Percentiles rank a stretch among this genome's conserved stretches.
Evolutionary conservation across 1,140 invertebrate genomes (phyloP).

Genomic region (Drusus annulatus): DNA sequence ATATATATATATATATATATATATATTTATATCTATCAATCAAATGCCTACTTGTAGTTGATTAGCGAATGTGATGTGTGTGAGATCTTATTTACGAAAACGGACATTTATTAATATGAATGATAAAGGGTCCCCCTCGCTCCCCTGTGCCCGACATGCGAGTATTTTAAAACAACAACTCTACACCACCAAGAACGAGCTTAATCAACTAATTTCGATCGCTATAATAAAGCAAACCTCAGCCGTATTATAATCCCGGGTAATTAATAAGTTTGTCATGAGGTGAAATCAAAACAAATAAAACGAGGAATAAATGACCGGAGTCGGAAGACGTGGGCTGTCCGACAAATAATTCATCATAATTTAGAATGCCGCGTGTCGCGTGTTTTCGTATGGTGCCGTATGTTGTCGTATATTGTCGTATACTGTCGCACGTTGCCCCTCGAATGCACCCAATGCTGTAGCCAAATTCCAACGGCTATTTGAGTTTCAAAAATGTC

Average conservation of each 20-base stretch:
- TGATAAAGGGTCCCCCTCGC: neutral
- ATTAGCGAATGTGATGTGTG: too few species aligned
- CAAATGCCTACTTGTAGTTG: too few species aligned
- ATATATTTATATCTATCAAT: too few species aligned
- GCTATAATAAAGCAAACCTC: neutral
- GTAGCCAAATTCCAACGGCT: neutral
- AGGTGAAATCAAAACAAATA: slow-evolving; percentile 11
- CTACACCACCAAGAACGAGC: neutral
- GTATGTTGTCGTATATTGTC: too few species aligned
- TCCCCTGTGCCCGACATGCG: neutral
- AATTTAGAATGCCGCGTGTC: slow-evolving; percentile 37
- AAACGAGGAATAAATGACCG: neutral
- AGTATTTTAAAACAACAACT: neutral
- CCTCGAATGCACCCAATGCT: neutral
- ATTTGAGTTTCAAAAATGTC: slow-evolving; percentile 34
- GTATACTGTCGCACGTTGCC: too few species aligned
- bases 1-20: too few species aligned
- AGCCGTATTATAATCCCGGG: neutral
- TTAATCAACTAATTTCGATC: neutral
- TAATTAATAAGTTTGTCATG: slow-evolving; percentile 21
- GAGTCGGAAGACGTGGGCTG: neutral
- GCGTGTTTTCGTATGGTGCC: neutral
- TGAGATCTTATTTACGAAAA: too few species aligned
- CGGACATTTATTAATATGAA: too few species aligned
- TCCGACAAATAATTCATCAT: slow-evolving; percentile 30